These are phyloP conservation scores for Trogon melanurus DNA, from an alignment of 2,113 vertebrate genomes.

Conservation along the genomic window DNA sequence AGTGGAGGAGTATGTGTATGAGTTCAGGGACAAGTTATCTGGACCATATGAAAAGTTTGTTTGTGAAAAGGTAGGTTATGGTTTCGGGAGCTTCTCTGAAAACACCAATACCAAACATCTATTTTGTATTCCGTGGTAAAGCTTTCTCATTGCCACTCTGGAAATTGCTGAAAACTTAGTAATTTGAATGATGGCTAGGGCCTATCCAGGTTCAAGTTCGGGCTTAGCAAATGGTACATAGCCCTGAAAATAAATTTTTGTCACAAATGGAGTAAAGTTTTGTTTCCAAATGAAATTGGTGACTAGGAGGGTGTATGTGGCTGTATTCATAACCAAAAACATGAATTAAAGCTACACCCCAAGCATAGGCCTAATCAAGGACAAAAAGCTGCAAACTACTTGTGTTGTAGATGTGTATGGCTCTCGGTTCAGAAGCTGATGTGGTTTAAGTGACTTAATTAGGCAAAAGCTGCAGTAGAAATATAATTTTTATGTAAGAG, in stretches of 20 bases:
- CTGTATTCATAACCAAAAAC: neutral
- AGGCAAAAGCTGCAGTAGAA: neutral
- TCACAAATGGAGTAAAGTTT: neutral
- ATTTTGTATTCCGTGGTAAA: neutral
- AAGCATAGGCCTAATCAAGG: neutral
- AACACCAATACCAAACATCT: neutral
- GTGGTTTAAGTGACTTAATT: neutral
- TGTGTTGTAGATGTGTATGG: neutral
- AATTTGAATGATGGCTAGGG: neutral
- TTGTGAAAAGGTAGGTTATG: constrained; percentile 72
- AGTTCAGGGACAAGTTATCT: constrained; percentile 81
- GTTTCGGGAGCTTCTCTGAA: neutral
- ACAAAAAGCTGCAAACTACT: neutral
- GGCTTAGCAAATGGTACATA: neutral
- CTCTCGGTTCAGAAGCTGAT: neutral
- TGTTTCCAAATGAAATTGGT: neutral
- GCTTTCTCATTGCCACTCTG: neutral
- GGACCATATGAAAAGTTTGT: constrained; percentile 79
- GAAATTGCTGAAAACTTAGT: neutral
- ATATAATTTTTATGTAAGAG: neutral
- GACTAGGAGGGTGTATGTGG: neutral
- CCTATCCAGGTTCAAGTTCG: neutral
- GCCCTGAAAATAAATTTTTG: neutral
- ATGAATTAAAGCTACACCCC: neutral
- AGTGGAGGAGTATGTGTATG: constrained; percentile 85